Conservation (phyloP, 1,140 invertebrate genomes). For the Dreissena polymorpha region DNA sequence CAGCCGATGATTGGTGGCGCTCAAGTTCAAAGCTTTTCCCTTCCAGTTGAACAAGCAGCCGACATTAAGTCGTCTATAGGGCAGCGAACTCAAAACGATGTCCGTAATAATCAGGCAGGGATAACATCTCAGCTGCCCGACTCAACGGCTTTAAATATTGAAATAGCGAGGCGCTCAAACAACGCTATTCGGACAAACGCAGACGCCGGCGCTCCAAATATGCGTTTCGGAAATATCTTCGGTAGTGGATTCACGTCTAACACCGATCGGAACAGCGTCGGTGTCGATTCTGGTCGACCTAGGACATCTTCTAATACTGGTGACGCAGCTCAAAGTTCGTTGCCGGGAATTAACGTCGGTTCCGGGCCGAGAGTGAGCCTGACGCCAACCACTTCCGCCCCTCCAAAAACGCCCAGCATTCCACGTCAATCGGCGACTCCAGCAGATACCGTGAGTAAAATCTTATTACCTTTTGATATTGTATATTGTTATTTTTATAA, state of each 20-base stretch:
- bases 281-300: background rate
- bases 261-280: background rate
- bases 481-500: no score
- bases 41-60: background rate
- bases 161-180: background rate
- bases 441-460: no score
- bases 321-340: background rate
- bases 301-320: background rate
- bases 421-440: background rate
- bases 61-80: background rate
- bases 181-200: background rate
- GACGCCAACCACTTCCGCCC: background rate
- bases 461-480: no score
- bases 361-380: background rate
- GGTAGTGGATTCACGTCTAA: background rate
- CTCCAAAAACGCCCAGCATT: slow-evolving; percentile 4
- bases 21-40: background rate
- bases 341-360: background rate
- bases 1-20: background rate
- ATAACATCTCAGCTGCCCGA: background rate
- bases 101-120: background rate
- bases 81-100: background rate
- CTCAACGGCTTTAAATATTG: background rate
- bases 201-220: background rate
- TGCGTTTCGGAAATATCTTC: slow-evolving; percentile 4